phyloP scores from a whole-genome alignment of 2,113 vertebrate genomes.

The Lamprotornis superbus region DNA sequence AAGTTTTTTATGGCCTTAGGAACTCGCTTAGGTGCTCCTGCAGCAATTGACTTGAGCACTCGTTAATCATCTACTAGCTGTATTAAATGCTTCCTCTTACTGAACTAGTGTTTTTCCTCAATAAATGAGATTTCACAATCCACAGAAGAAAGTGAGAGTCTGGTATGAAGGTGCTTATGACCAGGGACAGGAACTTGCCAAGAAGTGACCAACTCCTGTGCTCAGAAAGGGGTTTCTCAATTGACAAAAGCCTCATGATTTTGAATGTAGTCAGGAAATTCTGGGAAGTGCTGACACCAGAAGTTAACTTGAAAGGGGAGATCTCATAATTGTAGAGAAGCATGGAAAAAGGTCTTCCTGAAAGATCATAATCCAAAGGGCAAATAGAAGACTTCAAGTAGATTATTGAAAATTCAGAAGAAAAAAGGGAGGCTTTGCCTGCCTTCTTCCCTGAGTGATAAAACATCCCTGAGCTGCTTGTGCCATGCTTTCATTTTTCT shows the following conservation, averaged over 20 bases:
- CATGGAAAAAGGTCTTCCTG: background rate
- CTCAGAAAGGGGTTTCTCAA: background rate
- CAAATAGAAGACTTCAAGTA: background rate
- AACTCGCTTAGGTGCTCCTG: background rate
- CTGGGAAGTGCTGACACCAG: background rate
- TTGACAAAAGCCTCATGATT: background rate
- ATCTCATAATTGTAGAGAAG: background rate
- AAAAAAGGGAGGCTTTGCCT: background rate
- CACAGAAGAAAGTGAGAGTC: background rate
- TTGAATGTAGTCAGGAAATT: background rate
- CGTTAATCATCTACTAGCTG: conserved; percentile 44
- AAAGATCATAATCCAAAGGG: background rate
- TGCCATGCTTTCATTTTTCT: background rate
- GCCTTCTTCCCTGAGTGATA: background rate
- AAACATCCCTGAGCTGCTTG: background rate
- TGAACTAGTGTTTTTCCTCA: background rate
- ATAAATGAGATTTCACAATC: background rate
- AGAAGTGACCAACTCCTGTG: background rate
- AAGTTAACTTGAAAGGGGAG: background rate
- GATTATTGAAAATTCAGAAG: background rate
- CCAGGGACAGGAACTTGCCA: background rate
- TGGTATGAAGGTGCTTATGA: background rate
- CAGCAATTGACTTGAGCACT: background rate
- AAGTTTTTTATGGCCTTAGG: background rate
- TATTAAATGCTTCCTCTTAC: background rate